Evolutionary conservation across 2,797 vertebrate genomes (phyloP), one percentile per base, ranked within the genome.

Genomic region (Gambusia yucatana): DNA sequence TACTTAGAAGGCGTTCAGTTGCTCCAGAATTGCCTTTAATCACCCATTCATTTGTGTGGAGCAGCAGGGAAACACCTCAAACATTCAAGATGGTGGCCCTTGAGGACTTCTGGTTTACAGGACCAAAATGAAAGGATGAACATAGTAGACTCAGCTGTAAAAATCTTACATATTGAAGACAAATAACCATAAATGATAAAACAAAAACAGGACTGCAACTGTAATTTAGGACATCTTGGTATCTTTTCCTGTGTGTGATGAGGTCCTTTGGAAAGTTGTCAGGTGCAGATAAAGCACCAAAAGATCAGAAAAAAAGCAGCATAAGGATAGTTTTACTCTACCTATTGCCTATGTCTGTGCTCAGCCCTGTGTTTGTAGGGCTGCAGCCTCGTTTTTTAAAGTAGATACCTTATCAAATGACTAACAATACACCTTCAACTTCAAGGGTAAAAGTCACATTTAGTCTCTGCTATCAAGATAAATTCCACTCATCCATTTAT

Each of bases 381-480:
- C 75, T 20, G 73, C 77, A 70, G 59, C 46, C 70, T 79, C 70
- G 83, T 86, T 86, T 86, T 83, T 81, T 77, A 83, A 83, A 46
- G 63, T 33, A 78, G 76, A 79, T 77, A 85, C 76, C 81, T 86
- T 80, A 88, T 89, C 81, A 84, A 82, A 75, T 83, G 84, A 81
- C 82, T 65, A 84, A 87, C 79, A 91, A 77, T 82, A 72, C 74
- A 80, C 63, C 77, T 83, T 73, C 74, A 81, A 78, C 75, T 83
- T 84, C 72, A 90, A 90, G 88, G 87, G 86, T 72, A 88, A 82
- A 82, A 84, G 78, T 81, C 80, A 65, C 77, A 82, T 86, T 59
- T 78, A 81, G 73, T 75, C 74, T 28, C 11, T 81, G 73, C 41
- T 77, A 85, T 88, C 70, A 72, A 71, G 73, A 81, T 73, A 81